phyloP scores from a whole-genome alignment of 2,888 invertebrate species.

The Cantharis rustica region DNA sequence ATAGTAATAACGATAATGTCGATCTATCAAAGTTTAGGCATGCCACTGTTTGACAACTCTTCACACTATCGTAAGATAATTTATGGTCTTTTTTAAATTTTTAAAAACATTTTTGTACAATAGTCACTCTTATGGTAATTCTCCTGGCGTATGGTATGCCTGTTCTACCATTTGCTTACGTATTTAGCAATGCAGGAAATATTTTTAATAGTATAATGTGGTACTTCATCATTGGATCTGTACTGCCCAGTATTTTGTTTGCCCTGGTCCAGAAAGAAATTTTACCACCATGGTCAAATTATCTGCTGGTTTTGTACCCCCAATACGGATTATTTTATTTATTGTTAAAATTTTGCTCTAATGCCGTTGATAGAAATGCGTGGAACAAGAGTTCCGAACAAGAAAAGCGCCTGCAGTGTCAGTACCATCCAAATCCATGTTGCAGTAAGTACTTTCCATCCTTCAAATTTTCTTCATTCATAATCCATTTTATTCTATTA shows the following conservation, averaged over 20 bases:
- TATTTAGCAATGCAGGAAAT: background rate
- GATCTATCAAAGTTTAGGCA: background rate
- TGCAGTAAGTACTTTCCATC: background rate
- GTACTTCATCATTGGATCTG: background rate
- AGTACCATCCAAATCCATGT: background rate
- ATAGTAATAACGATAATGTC: conserved; percentile 3
- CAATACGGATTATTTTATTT: background rate
- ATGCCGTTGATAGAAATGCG: background rate
- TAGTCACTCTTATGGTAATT: background rate
- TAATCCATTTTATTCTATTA: no score
- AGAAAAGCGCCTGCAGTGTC: background rate
- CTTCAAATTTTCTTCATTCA: no score
- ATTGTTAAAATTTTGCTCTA: background rate
- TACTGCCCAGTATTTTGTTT: background rate
- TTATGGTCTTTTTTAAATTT: background rate
- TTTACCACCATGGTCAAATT: background rate
- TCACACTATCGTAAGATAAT: background rate
- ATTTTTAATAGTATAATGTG: background rate
- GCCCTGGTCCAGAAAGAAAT: background rate
- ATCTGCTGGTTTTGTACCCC: background rate
- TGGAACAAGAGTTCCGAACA: background rate
- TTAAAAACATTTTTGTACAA: background rate
- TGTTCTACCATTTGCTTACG: background rate
- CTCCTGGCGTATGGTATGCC: background rate
- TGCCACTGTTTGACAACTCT: background rate